Conservation (phyloP, 2,113 vertebrate genomes). For the Forbesichthys papilliferus region DNA sequence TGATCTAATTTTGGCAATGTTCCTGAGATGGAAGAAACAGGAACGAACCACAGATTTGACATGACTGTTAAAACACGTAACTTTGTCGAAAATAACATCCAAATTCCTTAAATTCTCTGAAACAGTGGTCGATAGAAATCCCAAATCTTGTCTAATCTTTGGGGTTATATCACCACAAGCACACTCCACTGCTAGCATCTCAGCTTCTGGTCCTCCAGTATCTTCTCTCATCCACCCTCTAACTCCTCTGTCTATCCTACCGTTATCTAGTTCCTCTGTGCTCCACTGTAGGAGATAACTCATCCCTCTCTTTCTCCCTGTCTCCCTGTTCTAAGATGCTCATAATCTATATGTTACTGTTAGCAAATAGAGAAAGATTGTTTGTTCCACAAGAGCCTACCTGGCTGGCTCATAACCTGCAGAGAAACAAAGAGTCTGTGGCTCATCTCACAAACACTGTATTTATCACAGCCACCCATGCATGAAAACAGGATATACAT, state of each 20-base stretch:
- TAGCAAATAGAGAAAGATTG: slow-evolving; percentile 13
- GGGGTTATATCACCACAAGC: not conserved
- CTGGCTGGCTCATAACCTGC: slow-evolving; percentile 27
- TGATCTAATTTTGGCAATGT: no score
- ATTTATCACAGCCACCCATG: slow-evolving; percentile 28
- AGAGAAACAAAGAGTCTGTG: slow-evolving; percentile 28
- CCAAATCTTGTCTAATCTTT: no score
- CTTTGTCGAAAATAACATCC: no score
- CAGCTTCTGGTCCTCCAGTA: not conserved
- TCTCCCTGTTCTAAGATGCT: slow-evolving; percentile 1
- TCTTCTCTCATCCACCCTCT: not conserved
- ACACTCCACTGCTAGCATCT: slow-evolving; percentile 4
- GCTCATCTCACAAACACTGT: slow-evolving; percentile 49
- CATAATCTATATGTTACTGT: slow-evolving; percentile 5
- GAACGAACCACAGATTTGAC: no score
- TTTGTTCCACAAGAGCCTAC: slow-evolving; percentile 12
- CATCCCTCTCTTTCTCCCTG: not conserved
- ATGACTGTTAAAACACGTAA: no score
- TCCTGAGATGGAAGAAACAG: no score
- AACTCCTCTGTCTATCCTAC: not conserved
- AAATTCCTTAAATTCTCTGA: no score
- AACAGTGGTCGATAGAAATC: no score
- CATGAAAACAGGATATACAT: no score
- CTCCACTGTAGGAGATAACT: not conserved
- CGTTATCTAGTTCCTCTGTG: no score